Base-by-base conservation (phyloP, 35 echinoderm and acorn worm genomes). In the Anneissia japonica region DNA sequence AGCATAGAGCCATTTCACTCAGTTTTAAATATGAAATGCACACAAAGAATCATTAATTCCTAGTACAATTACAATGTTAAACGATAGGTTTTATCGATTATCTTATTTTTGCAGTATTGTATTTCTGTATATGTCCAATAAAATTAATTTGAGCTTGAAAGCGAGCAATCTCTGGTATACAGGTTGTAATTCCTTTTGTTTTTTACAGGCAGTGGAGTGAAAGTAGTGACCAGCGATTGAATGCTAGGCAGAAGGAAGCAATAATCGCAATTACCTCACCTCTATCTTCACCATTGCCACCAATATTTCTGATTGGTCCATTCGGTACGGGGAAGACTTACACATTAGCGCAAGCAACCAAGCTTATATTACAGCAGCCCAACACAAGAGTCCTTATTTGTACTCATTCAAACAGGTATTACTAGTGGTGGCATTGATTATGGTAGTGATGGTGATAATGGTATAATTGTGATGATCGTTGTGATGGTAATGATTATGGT, bases 361-460 rank as follows among this genome's bases (percentile, higher is more conserved):
- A 93, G 39, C 89, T 93, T 23, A 97, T 97, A 43, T 83, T 97
- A n/a, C 95, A 97, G 26, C 95, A 97, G 89, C 84, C 85, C 4
- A 89, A 97, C 33, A 93, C 91, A 13, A 90, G 88, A 46, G 93
- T 97, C 86, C 89, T 97, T 1, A 97, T 97, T 77, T 97, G 95
- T 76, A 97, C 95, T 28, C 95, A 97, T 81, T 97, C 95, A 34
- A 97, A 97, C 83, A 97, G 95, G 95, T 97, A 79, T n/a, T n/a
- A n/a, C n/a, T n/a, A n/a, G n/a, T n/a, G n/a, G n/a, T n/a, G n/a
- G n/a, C n/a, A n/a, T n/a, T n/a, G n/a, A n/a, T n/a, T n/a, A n/a
- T n/a, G n/a, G n/a, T n/a, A n/a, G n/a, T n/a, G n/a, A n/a, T n/a
- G n/a, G n/a, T n/a, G n/a, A n/a, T n/a, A n/a, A n/a, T n/a, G n/a